These are phyloP conservation scores for Cyanistes caeruleus DNA, from an alignment of 2,113 vertebrate species.

Conservation along the genomic window DNA sequence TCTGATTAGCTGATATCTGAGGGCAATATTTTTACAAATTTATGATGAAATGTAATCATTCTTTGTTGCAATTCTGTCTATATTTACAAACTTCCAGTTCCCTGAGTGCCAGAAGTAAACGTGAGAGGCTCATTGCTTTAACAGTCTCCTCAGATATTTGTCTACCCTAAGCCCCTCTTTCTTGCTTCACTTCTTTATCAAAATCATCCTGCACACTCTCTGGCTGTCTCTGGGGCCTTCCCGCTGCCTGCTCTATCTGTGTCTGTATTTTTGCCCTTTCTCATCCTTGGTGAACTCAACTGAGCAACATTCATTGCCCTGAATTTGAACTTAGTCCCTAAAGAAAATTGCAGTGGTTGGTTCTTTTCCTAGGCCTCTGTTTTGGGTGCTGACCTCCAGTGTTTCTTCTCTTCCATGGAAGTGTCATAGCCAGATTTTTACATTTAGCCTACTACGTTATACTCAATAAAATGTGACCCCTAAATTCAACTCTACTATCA, in stretches of 20 bases:
- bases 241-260: not conserved
- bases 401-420: not conserved
- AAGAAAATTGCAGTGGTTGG: not conserved
- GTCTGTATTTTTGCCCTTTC: not conserved
- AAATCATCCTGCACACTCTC: not conserved
- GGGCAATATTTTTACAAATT: not conserved
- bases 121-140: not conserved
- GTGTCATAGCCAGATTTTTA: constrained; percentile 28
- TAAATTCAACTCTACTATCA: not conserved
- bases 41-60: not conserved
- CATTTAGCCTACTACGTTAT: constrained; percentile 6
- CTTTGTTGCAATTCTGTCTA: not conserved
- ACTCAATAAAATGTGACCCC: not conserved
- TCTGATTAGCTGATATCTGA: not conserved
- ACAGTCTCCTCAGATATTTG: not conserved
- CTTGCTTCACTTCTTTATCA: not conserved
- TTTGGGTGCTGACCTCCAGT: not conserved
- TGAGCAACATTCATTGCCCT: not conserved
- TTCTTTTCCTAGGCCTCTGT: not conserved
- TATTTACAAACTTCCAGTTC: not conserved
- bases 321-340: not conserved
- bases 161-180: not conserved
- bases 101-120: not conserved
- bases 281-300: not conserved
- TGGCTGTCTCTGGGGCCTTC: not conserved